These are phyloP conservation scores for Torymus tubicola DNA, from an alignment of 2,888 invertebrate species.

Conservation along the genomic window DNA sequence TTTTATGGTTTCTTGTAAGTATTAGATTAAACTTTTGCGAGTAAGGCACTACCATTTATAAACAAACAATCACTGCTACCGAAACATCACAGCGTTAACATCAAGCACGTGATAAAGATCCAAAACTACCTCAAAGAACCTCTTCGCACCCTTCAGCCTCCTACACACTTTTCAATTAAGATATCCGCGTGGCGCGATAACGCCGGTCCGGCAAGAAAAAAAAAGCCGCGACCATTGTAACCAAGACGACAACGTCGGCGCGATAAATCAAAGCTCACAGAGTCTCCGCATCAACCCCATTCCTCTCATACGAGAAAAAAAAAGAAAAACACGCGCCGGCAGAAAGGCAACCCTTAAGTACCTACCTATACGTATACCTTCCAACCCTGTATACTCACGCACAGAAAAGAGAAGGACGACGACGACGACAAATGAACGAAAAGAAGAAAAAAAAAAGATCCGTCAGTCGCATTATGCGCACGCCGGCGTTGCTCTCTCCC, in stretches of 20 bases:
- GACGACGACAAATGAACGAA: conserved; percentile 4
- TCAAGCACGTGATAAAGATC: too few species aligned
- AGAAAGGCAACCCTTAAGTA: conserved; percentile 14
- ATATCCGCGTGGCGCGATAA: conserved; percentile 13
- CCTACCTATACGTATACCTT: neutral
- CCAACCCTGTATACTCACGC: neutral
- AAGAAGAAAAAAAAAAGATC: conserved; percentile 29
- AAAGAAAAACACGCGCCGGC: neutral
- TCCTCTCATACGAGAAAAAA: too few species aligned
- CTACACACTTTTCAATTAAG: conserved; percentile 1
- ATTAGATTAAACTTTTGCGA: too few species aligned
- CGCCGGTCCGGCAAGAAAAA: neutral
- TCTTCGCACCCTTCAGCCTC: neutral
- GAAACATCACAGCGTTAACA: neutral
- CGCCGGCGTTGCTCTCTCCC: neutral
- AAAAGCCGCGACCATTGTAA: conserved; percentile 14
- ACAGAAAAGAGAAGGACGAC: too few species aligned
- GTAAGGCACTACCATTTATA: too few species aligned
- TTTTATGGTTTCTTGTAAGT: too few species aligned
- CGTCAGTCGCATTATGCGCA: conserved; percentile 39
- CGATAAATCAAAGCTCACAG: conserved; percentile 36
- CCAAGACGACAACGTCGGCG: conserved; percentile 1
- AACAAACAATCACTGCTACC: conserved; percentile 4
- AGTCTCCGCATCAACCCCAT: too few species aligned
- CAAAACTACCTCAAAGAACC: neutral